phyloP scores from a whole-genome alignment of 2,113 vertebrate genomes.

The Chloropsis hardwickii region DNA sequence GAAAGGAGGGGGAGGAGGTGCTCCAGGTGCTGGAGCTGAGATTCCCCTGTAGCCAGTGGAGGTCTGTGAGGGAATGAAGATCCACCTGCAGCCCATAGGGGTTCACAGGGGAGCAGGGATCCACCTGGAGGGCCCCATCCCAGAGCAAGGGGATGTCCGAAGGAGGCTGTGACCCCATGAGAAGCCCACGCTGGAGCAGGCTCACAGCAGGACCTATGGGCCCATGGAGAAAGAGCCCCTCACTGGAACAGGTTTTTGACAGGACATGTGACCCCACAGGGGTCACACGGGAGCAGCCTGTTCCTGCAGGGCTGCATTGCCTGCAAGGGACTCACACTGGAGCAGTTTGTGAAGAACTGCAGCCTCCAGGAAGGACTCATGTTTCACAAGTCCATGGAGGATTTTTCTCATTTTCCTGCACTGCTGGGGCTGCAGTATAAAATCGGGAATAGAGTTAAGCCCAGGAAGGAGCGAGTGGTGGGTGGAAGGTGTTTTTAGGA shows the following conservation, averaged over 20 bases:
- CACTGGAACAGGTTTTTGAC: background rate
- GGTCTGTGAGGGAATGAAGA: background rate
- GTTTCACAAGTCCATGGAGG: background rate
- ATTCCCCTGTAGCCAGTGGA: background rate
- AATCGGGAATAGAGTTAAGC: rapidly evolving
- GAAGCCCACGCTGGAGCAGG: background rate
- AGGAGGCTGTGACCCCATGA: background rate
- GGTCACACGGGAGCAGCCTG: background rate
- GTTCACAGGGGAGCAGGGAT: too few species aligned
- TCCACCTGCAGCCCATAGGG: background rate
- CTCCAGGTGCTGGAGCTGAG: background rate
- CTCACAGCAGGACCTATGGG: background rate
- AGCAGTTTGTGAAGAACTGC: background rate
- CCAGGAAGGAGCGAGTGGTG: background rate
- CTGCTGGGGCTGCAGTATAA: background rate
- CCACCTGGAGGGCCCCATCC: background rate
- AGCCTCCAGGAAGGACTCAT: background rate
- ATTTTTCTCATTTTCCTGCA: rapidly evolving
- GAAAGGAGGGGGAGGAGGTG: background rate
- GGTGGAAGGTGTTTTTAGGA: background rate
- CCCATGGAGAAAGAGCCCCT: background rate
- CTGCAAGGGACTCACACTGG: background rate
- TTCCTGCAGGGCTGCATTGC: background rate
- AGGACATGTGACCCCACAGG: background rate
- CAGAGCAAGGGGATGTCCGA: background rate